Evolutionary conservation across 1,140 invertebrate species (phyloP).

Genomic region (Brachionus calyciflorus): DNA sequence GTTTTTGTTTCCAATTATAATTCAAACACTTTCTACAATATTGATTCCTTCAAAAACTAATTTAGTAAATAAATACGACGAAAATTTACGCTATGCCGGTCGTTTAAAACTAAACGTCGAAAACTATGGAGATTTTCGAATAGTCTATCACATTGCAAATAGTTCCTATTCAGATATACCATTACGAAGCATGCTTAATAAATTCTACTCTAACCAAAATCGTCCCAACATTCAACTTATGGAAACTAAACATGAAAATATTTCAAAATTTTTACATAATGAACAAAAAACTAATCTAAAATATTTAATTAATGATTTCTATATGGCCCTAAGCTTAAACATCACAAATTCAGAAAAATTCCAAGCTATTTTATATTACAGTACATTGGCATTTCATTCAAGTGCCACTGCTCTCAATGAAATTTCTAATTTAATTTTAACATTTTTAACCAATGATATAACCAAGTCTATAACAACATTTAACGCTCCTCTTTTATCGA

Average conservation of each 20-base stretch:
- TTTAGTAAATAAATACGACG: constrained; percentile 8
- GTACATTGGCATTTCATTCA: constrained; percentile 42
- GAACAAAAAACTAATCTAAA: not conserved
- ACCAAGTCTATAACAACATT: constrained; percentile 8
- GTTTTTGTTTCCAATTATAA: constrained; percentile 1
- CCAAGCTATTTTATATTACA: constrained; percentile 31
- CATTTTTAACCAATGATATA: constrained; percentile 16
- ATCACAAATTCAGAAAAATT: not conserved
- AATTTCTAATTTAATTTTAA: constrained; percentile 12
- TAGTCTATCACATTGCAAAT: constrained; percentile 21
- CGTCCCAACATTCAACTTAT: not conserved
- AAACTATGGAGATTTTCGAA: constrained; percentile 29
- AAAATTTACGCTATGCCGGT: not conserved
- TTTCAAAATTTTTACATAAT: not conserved
- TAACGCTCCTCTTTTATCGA: constrained; percentile 6
- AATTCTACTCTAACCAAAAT: constrained; percentile 17
- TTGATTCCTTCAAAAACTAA: constrained; percentile 8
- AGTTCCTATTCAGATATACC: not conserved
- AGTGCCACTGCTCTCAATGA: constrained; percentile 8
- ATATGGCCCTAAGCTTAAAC: constrained; percentile 17
- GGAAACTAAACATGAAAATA: not conserved
- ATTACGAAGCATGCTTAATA: constrained; percentile 6
- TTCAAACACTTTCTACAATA: not conserved
- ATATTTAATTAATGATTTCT: constrained; percentile 3
- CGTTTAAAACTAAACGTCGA: not conserved